Conservation (phyloP, 2,797 vertebrate species). For the Microctenopoma lineatum region DNA sequence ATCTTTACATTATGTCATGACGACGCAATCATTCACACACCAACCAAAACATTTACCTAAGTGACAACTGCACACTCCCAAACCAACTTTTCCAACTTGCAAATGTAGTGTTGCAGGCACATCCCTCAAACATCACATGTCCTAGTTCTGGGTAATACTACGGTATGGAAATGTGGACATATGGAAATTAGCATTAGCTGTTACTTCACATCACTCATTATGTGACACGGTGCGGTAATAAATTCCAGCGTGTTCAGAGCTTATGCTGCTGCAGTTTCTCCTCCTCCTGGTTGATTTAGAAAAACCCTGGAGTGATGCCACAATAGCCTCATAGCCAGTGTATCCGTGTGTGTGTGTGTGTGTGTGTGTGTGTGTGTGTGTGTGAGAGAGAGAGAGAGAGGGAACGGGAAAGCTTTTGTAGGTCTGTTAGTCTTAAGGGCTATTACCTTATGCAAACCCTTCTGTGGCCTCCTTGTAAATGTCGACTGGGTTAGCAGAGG, state of each 20-base stretch:
- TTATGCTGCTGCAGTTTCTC: conserved; percentile 4
- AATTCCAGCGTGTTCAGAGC: conserved; percentile 50
- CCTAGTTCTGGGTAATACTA: conserved; percentile 9
- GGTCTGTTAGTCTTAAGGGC: conserved; percentile 42
- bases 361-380: conserved; percentile 27
- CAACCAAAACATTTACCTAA: background rate
- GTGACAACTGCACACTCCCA: background rate
- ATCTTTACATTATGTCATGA: conserved; percentile 3
- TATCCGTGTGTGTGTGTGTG: conserved; percentile 16
- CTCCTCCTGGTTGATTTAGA: conserved; percentile 41
- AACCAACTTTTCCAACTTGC: conserved; percentile 3
- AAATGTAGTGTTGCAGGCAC: background rate
- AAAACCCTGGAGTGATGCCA: conserved; percentile 46
- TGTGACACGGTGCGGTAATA: conserved; percentile 33
- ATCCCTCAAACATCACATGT: conserved; percentile 23
- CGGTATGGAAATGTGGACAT: conserved; percentile 58
- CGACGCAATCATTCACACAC: conserved; percentile 3
- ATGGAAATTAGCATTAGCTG: conserved; percentile 54
- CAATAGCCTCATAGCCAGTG: conserved; percentile 18
- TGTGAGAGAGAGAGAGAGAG: conserved; percentile 26
- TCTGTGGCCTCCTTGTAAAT: conserved; percentile 62
- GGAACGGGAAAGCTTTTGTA: conserved; percentile 21
- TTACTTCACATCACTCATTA: conserved; percentile 54
- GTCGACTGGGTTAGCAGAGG: conserved; percentile 42
- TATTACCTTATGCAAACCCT: conserved; percentile 44